Evolutionary conservation across 2,797 vertebrate species (phyloP).

Genomic region (Chrosomus eos): DNA sequence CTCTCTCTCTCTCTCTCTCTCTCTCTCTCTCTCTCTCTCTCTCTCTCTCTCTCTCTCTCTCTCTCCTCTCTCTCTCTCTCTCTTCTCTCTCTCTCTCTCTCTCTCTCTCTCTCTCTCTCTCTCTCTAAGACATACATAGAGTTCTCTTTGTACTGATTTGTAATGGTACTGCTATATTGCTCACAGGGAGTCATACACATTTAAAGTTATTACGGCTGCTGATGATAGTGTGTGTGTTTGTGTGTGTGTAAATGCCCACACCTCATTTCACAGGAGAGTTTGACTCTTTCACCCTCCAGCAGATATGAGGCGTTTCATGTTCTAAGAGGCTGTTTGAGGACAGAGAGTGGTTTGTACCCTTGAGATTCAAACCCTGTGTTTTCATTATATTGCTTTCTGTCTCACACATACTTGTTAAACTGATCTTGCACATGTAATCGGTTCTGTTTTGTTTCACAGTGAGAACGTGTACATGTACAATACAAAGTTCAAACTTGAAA

Average conservation of each 20-base stretch:
- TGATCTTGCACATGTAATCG: background rate
- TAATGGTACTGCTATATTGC: constrained; percentile 27
- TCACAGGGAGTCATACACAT: constrained; percentile 46
- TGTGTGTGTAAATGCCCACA: background rate
- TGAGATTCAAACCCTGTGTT: constrained; percentile 22
- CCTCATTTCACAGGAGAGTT: constrained; percentile 37
- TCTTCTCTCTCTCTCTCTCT: background rate
- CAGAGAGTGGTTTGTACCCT: constrained; percentile 9
- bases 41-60: background rate
- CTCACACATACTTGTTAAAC: background rate
- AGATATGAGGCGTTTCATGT: constrained; percentile 47
- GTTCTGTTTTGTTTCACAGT: background rate
- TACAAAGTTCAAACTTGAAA: background rate
- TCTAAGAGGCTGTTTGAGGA: constrained; percentile 31
- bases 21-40: background rate
- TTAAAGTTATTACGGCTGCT: constrained; percentile 35
- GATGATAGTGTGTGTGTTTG: background rate
- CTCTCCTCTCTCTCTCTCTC: background rate
- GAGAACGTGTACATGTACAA: background rate
- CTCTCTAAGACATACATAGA: background rate
- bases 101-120: background rate
- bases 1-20: background rate
- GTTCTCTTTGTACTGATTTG: constrained; percentile 35
- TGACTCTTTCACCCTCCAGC: constrained; percentile 39
- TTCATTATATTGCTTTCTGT: background rate